A percentile compares a stretch with the other conserved stretches of the same genome.
phyloP scores from a whole-genome alignment of 2,797 vertebrate genomes.

The Cynopterus sphinx region DNA sequence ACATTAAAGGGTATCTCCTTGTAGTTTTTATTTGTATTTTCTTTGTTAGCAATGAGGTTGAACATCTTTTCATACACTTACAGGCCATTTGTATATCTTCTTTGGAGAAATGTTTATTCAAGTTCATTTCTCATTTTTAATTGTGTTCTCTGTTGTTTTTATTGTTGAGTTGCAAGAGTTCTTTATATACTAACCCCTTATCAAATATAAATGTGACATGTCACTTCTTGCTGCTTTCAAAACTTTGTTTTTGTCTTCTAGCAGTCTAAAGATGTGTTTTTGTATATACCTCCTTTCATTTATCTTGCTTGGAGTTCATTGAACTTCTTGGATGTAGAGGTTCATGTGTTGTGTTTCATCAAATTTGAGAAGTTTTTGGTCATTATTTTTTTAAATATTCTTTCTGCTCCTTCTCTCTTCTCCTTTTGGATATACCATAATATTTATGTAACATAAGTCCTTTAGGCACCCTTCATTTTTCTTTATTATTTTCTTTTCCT shows the following conservation, averaged over 20 bases:
- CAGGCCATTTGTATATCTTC: background rate
- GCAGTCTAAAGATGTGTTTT: background rate
- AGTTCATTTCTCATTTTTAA: background rate
- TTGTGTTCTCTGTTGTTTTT: background rate
- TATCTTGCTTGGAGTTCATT: background rate
- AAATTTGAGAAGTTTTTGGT: background rate
- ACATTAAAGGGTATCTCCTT: background rate
- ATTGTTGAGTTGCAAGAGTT: background rate
- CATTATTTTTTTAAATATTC: background rate
- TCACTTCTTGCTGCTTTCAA: background rate
- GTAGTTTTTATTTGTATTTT: background rate
- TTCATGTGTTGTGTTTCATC: background rate
- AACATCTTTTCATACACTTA: background rate
- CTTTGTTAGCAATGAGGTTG: background rate
- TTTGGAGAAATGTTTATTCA: background rate
- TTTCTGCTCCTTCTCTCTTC: background rate
- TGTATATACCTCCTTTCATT: background rate
- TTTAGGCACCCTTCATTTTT: background rate
- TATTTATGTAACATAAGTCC: background rate
- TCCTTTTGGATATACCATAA: background rate
- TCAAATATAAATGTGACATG: background rate
- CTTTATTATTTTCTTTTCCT: background rate
- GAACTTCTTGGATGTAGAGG: background rate
- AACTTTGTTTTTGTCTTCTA: background rate
- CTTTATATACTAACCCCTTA: background rate